phyloP scores from a whole-genome alignment of 1,140 invertebrate species.

The Diplogasteroides magnus region DNA sequence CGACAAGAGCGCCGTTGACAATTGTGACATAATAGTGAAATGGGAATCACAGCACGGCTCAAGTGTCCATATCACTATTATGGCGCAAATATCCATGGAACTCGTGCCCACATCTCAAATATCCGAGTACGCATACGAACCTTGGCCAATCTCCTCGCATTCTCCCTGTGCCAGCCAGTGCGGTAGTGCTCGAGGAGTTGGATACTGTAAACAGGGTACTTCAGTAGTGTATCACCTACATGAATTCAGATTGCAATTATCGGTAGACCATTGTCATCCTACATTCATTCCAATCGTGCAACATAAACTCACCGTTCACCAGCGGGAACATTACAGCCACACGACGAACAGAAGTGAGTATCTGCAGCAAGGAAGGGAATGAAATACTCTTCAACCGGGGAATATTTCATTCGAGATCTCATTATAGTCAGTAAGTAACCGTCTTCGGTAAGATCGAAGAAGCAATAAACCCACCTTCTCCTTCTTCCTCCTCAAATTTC shows the following conservation, averaged over 20 bases:
- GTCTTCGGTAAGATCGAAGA: background rate
- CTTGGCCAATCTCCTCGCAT: background rate
- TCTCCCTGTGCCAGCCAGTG: background rate
- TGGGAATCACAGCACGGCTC: too few species aligned
- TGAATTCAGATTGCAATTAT: background rate
- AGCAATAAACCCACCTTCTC: background rate
- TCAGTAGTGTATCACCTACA: background rate
- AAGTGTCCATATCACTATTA: too few species aligned
- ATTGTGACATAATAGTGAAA: too few species aligned
- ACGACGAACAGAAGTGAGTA: constrained; percentile 8
- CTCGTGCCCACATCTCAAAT: background rate
- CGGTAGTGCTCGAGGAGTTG: background rate
- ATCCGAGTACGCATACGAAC: too few species aligned
- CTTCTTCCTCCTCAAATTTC: background rate
- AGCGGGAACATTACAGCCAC: constrained; percentile 1
- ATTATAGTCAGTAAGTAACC: background rate
- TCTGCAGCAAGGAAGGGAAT: too few species aligned
- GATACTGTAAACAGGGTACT: background rate
- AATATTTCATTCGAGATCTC: background rate
- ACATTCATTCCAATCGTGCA: background rate
- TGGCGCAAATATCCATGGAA: background rate
- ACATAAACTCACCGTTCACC: constrained; percentile 1
- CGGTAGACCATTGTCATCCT: background rate
- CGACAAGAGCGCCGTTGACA: too few species aligned
- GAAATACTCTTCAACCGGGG: constrained; percentile 9